phyloP scores from a whole-genome alignment of 2,888 invertebrate genomes.

The Caenorhabditis zanzibari region DNA sequence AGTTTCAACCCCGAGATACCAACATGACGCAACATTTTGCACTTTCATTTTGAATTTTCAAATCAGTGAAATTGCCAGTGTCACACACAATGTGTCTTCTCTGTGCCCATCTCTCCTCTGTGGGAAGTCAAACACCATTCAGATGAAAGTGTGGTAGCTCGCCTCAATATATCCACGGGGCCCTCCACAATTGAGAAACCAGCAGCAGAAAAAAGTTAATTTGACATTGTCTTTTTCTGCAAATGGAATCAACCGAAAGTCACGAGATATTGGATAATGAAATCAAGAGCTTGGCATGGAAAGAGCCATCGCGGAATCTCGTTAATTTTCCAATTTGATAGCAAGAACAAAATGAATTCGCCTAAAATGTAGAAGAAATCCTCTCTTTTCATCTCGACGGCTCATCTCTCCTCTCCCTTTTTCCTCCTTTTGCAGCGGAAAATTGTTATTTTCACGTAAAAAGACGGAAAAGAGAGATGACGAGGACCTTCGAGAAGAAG shows the following conservation, averaged over 20 bases:
- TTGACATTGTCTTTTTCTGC: slow-evolving; percentile 26
- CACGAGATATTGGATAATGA: slow-evolving; percentile 18
- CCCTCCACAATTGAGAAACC: background rate
- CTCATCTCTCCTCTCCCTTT: background rate
- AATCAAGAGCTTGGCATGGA: background rate
- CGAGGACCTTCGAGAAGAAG: background rate
- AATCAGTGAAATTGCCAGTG: slow-evolving; percentile 32
- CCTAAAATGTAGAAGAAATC: background rate
- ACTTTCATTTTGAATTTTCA: slow-evolving; percentile 42
- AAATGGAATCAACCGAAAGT: slow-evolving; percentile 24
- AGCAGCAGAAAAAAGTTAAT: slow-evolving; percentile 1
- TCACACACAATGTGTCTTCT: background rate
- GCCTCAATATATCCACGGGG: background rate
- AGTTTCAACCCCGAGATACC: background rate
- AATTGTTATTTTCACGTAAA: slow-evolving; percentile 17
- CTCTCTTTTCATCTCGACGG: background rate
- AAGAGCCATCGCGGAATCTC: background rate
- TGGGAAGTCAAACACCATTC: slow-evolving; percentile 37
- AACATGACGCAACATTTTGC: slow-evolving; percentile 34
- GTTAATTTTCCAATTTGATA: slow-evolving; percentile 1
- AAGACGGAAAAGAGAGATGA: background rate
- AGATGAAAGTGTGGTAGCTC: slow-evolving; percentile 2
- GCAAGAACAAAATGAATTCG: background rate
- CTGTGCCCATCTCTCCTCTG: slow-evolving; percentile 3
- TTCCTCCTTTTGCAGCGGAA: background rate